These are phyloP conservation scores for Siniperca undulata DNA, from an alignment of 2,797 vertebrate species.

Conservation along the genomic window DNA sequence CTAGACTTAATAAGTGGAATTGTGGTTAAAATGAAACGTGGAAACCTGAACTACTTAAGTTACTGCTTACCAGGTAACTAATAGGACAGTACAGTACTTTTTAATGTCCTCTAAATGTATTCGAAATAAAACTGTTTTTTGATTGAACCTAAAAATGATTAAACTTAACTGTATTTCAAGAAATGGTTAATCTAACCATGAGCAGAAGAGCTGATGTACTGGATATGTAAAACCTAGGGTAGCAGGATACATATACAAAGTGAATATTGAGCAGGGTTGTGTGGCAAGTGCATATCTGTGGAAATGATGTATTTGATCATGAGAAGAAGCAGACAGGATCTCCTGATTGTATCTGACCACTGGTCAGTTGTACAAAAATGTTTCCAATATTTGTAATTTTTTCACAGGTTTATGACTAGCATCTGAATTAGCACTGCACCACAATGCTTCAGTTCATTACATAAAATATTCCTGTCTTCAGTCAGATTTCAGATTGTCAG, in stretches of 20 bases:
- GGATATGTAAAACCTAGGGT: not conserved
- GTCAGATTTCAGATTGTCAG: slow-evolving; percentile 5
- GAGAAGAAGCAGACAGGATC: slow-evolving; percentile 56
- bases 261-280: not conserved
- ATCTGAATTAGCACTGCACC: not conserved
- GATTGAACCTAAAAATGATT: not conserved
- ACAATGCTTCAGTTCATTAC: not conserved
- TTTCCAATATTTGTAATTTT: slow-evolving; percentile 19
- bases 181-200: not conserved
- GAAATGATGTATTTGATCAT: slow-evolving; percentile 33
- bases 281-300: not conserved
- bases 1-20: not conserved
- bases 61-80: not conserved
- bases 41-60: not conserved
- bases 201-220: not conserved
- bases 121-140: not conserved
- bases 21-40: not conserved
- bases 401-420: slow-evolving; percentile 20
- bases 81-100: not conserved
- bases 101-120: not conserved
- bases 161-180: not conserved
- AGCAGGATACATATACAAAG: not conserved
- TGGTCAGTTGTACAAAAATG: slow-evolving; percentile 37
- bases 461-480: slow-evolving; percentile 9
- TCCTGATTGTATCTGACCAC: slow-evolving; percentile 60